Percentiles rank a stretch among this genome's conserved stretches.
Conservation (phyloP, 2,797 vertebrate genomes). For the Rhincodon typus region DNA sequence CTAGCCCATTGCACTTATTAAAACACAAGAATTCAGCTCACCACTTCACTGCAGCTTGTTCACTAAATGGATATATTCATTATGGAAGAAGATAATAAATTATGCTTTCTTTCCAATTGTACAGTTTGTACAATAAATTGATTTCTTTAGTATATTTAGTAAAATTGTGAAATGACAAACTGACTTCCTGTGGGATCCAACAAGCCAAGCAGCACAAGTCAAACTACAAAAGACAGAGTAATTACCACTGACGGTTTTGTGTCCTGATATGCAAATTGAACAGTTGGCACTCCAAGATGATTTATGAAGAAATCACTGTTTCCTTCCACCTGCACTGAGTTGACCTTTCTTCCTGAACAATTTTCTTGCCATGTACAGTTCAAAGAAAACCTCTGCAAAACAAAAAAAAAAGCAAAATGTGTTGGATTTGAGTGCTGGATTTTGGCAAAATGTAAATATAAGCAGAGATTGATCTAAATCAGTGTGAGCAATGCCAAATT, state of each 20-base stretch:
- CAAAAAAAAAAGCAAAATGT: background rate
- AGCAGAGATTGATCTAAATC: background rate
- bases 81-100: background rate
- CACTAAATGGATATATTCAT: background rate
- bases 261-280: slow-evolving; percentile 75
- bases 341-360: slow-evolving; percentile 69
- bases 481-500: background rate
- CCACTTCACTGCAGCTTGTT: background rate
- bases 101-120: background rate
- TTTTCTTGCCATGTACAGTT: slow-evolving; percentile 63
- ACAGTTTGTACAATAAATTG: background rate
- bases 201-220: background rate
- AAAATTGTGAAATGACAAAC: slow-evolving; percentile 18
- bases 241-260: slow-evolving; percentile 67
- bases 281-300: slow-evolving; percentile 72
- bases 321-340: slow-evolving; percentile 74
- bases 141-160: background rate
- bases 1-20: background rate
- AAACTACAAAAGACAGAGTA: slow-evolving; percentile 43
- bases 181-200: background rate
- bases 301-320: slow-evolving; percentile 83
- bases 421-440: slow-evolving; percentile 15
- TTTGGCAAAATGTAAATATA: background rate
- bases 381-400: slow-evolving; percentile 68
- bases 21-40: background rate